Percentiles rank a stretch among this genome's conserved stretches.
Conservation (phyloP, 2,797 vertebrate species). For the Hydrophis major region DNA sequence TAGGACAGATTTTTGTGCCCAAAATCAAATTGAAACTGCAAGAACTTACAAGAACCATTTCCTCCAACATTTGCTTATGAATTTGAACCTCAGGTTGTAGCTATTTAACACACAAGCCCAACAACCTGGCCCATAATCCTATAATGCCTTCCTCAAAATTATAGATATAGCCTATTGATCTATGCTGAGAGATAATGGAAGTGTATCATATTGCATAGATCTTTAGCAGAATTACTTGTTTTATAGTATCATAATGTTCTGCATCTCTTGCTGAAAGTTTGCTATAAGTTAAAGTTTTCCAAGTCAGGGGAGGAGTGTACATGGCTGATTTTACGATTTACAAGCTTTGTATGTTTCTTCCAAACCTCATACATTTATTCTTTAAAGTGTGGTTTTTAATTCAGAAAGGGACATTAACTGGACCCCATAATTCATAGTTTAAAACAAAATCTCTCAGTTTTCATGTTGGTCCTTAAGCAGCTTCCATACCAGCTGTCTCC, state of each 20-base stretch:
- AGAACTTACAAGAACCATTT: not conserved
- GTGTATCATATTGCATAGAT: not conserved
- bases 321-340: not conserved
- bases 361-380: not conserved
- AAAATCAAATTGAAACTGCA: not conserved
- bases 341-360: not conserved
- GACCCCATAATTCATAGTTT: not conserved
- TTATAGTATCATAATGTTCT: not conserved
- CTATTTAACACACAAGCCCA: not conserved
- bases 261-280: not conserved
- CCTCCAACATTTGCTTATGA: not conserved
- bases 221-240: not conserved
- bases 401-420: not conserved
- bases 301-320: not conserved
- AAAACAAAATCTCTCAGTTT: not conserved
- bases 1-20: not conserved
- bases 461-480: not conserved
- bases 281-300: not conserved
- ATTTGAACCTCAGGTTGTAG: not conserved
- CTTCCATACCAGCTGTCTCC: not conserved
- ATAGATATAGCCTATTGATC: not conserved
- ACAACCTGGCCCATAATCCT: not conserved
- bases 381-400: not conserved
- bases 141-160: not conserved
- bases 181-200: not conserved